Base-by-base conservation (phyloP, 2,113 vertebrate species). In the Mastomys coucha region DNA sequence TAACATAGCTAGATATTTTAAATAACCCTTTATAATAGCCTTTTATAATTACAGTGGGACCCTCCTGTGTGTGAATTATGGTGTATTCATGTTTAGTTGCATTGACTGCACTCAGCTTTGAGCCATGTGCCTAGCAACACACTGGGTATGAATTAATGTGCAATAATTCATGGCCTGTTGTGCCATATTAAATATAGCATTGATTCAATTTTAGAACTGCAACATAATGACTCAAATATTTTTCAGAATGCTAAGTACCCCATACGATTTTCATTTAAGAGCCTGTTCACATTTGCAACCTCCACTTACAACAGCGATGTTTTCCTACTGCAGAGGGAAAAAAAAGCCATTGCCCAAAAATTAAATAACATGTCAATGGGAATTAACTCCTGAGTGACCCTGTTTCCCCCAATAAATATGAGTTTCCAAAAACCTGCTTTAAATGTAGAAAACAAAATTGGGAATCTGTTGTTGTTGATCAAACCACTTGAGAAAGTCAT, bases 151-250 rank as follows among this genome's bases (percentile, higher is more conserved):
- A 98, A 98, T 98, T 98, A 98, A 98, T 97, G 98, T 98, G 97
- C 97, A 98, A 98, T 98, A 98, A 98, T 98, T 98, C 97, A 97
- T 98, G 96, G 96, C 94, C 98, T 98, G 97, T 98, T 98, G 97
- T 98, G 97, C 98, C 97, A 96, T 98, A 98, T 98, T 98, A 98
- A 98, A 98, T 98, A 98, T 98, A 98, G 98, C 98, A 98, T 98
- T 98, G 98, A 97, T 98, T 98, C 97, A 97, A 96, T 96, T 98
- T 98, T 98, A 98, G 97, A 98, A 98, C 90, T 98, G 97, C 88
- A 98, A 97, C 96, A 96, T 96, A 98, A 98, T 96, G 97, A 93
- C 97, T 98, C 89, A 97, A 98, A 98, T 98, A 98, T 98, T 98
- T 97, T 98, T 98, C 97, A 98, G 98, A 98, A 98, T 97, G 93